Evolutionary conservation across 1,140 invertebrate genomes (phyloP).

Genomic region (Philotrypesis tridentata): DNA sequence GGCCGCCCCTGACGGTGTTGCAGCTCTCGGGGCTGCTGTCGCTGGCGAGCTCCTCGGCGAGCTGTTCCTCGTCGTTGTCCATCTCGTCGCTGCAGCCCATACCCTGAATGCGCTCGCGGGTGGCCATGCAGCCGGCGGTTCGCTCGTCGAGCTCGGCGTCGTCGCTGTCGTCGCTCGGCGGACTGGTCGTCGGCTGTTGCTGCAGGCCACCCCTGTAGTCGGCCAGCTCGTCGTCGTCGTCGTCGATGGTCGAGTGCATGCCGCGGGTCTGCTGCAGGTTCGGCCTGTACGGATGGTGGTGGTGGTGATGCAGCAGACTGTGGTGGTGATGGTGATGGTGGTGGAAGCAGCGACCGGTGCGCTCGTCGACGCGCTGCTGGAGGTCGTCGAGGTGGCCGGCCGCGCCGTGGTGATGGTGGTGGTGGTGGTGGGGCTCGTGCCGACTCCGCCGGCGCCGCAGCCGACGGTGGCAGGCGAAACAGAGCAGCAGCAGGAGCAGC

Average conservation of each 20-base stretch:
- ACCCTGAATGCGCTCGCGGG: neutral
- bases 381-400: conserved; percentile 64
- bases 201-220: conserved; percentile 19
- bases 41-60: conserved; percentile 26
- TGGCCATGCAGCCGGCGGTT: neutral
- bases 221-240: conserved; percentile 37
- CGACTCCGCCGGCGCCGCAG: conserved; percentile 46
- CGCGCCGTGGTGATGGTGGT: conserved; percentile 33
- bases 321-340: conserved; percentile 66
- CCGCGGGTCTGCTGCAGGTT: conserved; percentile 37
- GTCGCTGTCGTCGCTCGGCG: conserved; percentile 44
- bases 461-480: conserved; percentile 67
- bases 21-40: conserved; percentile 41
- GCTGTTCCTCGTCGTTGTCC: conserved; percentile 13
- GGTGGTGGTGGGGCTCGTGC: conserved; percentile 21
- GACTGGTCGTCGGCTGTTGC: conserved; percentile 21
- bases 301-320: conserved; percentile 59
- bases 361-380: conserved; percentile 65
- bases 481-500: conserved; percentile 61
- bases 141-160: conserved; percentile 32
- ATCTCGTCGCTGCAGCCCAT: neutral
- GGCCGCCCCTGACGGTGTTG: neutral
- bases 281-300: conserved; percentile 60
- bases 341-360: conserved; percentile 63
- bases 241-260: neutral